phyloP scores from a whole-genome alignment of 2,113 vertebrate genomes.

The Brachyistius frenatus region DNA sequence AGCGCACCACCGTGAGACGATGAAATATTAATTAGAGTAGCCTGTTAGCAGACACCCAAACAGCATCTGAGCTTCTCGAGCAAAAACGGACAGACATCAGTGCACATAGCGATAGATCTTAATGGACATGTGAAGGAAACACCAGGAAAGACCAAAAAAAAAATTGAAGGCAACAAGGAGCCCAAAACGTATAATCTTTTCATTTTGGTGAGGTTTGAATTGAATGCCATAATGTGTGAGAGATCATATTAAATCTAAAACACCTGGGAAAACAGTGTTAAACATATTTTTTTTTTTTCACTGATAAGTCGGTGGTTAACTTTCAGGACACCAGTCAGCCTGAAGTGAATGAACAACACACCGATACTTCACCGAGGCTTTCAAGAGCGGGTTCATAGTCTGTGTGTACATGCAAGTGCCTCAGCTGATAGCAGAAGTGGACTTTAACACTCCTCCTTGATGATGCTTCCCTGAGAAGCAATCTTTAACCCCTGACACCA shows the following conservation, averaged over 20 bases:
- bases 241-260: too few relatives aligned
- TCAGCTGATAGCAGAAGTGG: conserved; percentile 48
- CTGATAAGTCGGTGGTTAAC: background rate
- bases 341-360: background rate
- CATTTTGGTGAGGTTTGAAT: too few relatives aligned
- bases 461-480: conserved; percentile 45
- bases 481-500: conserved; percentile 55
- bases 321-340: conserved; percentile 8
- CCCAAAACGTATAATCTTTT: too few relatives aligned
- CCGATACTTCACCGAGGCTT: conserved; percentile 8
- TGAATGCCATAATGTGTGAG: too few relatives aligned
- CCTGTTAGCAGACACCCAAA: conserved; percentile 74
- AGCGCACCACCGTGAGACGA: conserved; percentile 45
- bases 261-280: too few relatives aligned
- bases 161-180: too few relatives aligned
- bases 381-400: conserved; percentile 38
- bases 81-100: conserved; percentile 26
- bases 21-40: conserved; percentile 79
- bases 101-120: background rate
- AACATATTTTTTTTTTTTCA: too few relatives aligned
- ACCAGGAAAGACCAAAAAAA: background rate
- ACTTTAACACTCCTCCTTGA: conserved; percentile 59
- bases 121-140: background rate
- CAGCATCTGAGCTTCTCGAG: conserved; percentile 52
- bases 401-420: background rate